Percentiles rank a stretch among this genome's conserved stretches.
These are phyloP conservation scores for Ellobium chinense DNA, from an alignment of 2,888 invertebrate species.

Conservation along the genomic window DNA sequence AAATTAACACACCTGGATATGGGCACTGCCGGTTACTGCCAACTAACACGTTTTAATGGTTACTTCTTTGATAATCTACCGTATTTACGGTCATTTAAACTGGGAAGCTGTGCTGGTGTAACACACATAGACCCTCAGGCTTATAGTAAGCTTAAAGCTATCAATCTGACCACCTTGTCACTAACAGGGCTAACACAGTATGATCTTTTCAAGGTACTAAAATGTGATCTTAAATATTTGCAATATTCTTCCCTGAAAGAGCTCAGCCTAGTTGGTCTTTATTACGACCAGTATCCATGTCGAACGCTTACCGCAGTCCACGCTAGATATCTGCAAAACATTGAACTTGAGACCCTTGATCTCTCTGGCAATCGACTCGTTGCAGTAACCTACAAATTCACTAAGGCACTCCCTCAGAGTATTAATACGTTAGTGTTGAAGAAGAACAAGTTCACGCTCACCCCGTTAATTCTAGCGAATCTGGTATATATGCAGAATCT, in stretches of 20 bases:
- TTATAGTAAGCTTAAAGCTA: neutral
- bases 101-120: neutral
- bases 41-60: neutral
- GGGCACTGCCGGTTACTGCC: neutral
- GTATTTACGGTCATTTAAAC: neutral
- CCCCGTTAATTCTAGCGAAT: neutral
- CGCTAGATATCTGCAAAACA: neutral
- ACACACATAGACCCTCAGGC: neutral
- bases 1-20: neutral
- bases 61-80: slow-evolving; percentile 19
- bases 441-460: neutral
- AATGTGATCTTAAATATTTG: neutral
- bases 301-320: neutral
- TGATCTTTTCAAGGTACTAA: neutral
- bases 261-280: neutral
- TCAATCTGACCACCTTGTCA: neutral
- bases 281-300: neutral
- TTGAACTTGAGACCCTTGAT: neutral
- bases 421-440: neutral
- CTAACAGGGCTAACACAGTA: neutral
- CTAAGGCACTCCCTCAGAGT: neutral
- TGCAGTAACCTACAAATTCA: neutral
- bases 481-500: neutral
- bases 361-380: neutral
- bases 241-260: neutral